Evolutionary conservation across 2,888 invertebrate genomes (phyloP).

Genomic region (Athripsodes cinereus): DNA sequence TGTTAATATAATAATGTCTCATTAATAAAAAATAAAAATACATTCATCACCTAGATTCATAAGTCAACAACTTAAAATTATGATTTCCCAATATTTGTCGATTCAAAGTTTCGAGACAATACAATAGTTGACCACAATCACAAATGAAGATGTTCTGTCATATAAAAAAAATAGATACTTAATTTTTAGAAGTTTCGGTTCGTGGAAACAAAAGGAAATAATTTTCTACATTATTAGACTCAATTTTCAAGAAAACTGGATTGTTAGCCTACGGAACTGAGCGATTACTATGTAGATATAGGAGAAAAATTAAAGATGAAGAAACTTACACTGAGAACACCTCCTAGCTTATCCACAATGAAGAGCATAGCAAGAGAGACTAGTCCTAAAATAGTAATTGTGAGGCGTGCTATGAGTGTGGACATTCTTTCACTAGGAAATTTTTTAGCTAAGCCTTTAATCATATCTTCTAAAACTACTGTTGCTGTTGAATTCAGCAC

Average conservation of each 20-base stretch:
- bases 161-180: too few relatives aligned
- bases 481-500: constrained; percentile 84
- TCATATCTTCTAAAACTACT: constrained; percentile 76
- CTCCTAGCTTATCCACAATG: constrained; percentile 69
- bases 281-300: not conserved
- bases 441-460: constrained; percentile 62
- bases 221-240: too few relatives aligned
- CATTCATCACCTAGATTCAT: too few relatives aligned
- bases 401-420: constrained; percentile 57
- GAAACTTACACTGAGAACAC: constrained; percentile 63
- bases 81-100: too few relatives aligned
- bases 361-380: constrained; percentile 59
- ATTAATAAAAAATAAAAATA: not conserved
- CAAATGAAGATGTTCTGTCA: too few relatives aligned
- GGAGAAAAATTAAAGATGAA: not conserved
- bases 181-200: too few relatives aligned
- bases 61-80: too few relatives aligned
- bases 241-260: too few relatives aligned
- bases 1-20: constrained; percentile 29
- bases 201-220: too few relatives aligned
- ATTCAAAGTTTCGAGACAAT: too few relatives aligned
- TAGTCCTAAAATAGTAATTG: constrained; percentile 58
- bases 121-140: too few relatives aligned
- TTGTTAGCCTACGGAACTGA: not conserved
- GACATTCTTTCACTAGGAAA: constrained; percentile 56